These are phyloP conservation scores for Chironomus striatipennis DNA, from an alignment of 1,140 invertebrate genomes.

Conservation along the genomic window DNA sequence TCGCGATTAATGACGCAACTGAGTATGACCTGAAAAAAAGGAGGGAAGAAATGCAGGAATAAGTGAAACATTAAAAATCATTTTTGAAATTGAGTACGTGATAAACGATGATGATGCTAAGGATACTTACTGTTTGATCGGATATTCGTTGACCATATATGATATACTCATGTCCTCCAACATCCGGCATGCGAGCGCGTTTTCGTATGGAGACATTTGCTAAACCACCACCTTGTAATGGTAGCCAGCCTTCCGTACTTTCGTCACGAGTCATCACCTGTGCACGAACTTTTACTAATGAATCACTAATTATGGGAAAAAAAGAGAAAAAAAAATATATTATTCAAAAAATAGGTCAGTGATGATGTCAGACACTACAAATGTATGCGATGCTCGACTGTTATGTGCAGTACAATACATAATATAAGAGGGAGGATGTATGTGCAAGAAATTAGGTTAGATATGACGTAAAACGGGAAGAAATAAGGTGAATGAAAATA, in stretches of 20 bases:
- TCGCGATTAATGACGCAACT: conserved; percentile 93
- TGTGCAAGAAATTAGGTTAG: conserved; percentile 22
- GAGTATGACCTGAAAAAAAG: conserved; percentile 66
- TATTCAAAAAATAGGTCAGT: neutral
- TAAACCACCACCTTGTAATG: conserved; percentile 84
- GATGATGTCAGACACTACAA: neutral
- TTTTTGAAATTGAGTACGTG: neutral
- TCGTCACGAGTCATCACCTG: conserved; percentile 98
- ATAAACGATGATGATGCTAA: too few relatives aligned
- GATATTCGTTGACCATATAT: conserved; percentile 86
- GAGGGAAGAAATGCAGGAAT: too few relatives aligned
- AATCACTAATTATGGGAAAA: conserved; percentile 58
- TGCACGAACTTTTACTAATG: conserved; percentile 90
- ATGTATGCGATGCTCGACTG: neutral
- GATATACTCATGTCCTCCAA: conserved; percentile 64
- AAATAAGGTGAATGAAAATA: neutral
- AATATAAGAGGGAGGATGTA: neutral
- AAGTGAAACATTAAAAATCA: neutral
- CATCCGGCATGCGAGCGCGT: conserved; percentile 45
- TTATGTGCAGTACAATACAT: neutral
- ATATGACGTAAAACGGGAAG: neutral
- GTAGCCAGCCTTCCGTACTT: conserved; percentile 91
- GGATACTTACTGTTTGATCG: conserved; percentile 71
- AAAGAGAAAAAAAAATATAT: conserved; percentile 27
- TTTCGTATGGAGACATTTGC: conserved; percentile 84